These are phyloP conservation scores for Tupaia chinensis DNA, from an alignment of 2,113 vertebrate genomes.

Conservation along the genomic window DNA sequence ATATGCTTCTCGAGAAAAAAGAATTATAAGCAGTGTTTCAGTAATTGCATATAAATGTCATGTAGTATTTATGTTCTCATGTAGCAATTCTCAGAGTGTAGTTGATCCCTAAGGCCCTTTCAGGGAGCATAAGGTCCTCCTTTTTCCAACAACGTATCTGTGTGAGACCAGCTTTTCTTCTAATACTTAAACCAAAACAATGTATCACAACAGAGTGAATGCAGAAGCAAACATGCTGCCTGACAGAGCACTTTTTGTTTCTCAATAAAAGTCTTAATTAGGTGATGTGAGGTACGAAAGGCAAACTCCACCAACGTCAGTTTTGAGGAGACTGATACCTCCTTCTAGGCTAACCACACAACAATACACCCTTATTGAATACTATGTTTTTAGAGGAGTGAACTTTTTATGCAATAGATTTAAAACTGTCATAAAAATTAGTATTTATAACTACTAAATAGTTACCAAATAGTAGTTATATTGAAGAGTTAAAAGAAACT, in stretches of 20 bases:
- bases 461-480: not conserved
- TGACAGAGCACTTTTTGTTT: not conserved
- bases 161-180: not conserved
- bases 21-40: not conserved
- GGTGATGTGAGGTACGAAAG: not conserved
- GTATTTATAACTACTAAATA: not conserved
- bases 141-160: not conserved
- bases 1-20: not conserved
- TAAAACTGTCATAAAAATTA: slow-evolving; percentile 11
- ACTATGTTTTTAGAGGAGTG: not conserved
- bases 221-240: not conserved
- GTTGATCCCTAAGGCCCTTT: not conserved
- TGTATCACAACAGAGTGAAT: not conserved
- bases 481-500: no score
- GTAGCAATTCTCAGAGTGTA: not conserved
- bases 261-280: not conserved
- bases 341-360: not conserved
- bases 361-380: not conserved
- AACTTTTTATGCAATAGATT: not conserved
- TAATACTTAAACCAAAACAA: not conserved
- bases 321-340: not conserved
- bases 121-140: not conserved
- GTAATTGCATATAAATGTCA: not conserved
- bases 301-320: not conserved
- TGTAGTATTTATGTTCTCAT: not conserved